phyloP scores from a whole-genome alignment of 2,113 vertebrate genomes.

The Mobula hypostoma region DNA sequence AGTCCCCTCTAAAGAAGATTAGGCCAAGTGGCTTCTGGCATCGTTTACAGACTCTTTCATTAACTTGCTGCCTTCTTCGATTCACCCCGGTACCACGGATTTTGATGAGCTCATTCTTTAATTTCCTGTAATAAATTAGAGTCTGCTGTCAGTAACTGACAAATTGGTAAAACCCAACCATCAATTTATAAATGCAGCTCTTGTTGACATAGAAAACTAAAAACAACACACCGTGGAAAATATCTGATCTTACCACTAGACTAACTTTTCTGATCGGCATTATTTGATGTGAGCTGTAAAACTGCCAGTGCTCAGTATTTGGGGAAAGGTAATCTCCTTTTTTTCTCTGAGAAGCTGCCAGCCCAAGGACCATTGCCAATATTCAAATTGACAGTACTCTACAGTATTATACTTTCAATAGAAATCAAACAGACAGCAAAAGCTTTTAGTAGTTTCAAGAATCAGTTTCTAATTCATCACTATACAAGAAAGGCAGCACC shows the following conservation, averaged over 20 bases:
- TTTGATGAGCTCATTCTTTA: constrained; percentile 91
- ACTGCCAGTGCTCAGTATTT: not conserved
- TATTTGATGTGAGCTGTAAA: not conserved
- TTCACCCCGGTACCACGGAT: constrained; percentile 68
- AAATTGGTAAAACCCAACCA: not conserved
- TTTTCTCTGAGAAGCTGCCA: too few species aligned
- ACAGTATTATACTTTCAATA: too few species aligned
- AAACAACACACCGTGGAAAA: not conserved
- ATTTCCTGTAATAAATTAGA: constrained; percentile 58
- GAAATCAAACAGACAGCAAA: not conserved
- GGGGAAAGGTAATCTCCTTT: too few species aligned
- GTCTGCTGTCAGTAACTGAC: not conserved
- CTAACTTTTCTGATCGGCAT: not conserved
- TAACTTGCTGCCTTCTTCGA: constrained; percentile 56
- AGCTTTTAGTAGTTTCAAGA: not conserved
- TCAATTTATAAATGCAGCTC: not conserved
- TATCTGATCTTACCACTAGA: not conserved
- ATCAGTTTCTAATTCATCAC: not conserved
- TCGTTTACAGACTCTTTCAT: constrained; percentile 68
- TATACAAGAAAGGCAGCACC: not conserved
- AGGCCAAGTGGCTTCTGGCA: constrained; percentile 79
- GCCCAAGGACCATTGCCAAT: too few species aligned
- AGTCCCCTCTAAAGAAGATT: constrained; percentile 77
- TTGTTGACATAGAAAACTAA: not conserved
- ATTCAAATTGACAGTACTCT: too few species aligned